Evolutionary conservation across 2,888 invertebrate genomes (phyloP).

Genomic region (Agriopis aurantiaria): DNA sequence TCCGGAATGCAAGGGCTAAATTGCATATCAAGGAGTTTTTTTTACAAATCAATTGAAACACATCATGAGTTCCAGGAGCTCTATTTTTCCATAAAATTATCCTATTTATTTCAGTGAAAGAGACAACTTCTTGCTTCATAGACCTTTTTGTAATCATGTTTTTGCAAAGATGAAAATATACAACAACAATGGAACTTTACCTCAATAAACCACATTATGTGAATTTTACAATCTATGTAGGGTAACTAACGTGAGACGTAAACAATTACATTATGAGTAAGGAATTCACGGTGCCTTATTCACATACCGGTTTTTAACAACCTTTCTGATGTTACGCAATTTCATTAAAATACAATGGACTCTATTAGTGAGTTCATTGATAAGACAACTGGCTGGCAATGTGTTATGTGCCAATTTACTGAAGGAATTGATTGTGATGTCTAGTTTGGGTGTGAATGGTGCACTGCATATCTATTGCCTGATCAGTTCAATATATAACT

Average conservation of each 20-base stretch:
- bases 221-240: constrained; percentile 7
- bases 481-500: constrained; percentile 2
- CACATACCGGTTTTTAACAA: constrained; percentile 34
- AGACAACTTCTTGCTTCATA: too few relatives aligned
- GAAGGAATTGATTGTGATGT: constrained; percentile 27
- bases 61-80: too few relatives aligned
- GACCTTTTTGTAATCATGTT: background rate
- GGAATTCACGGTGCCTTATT: constrained; percentile 14
- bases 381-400: constrained; percentile 26
- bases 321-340: constrained; percentile 41
- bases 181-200: background rate
- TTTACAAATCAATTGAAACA: too few relatives aligned
- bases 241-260: constrained; percentile 12
- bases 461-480: constrained; percentile 10
- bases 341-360: constrained; percentile 38
- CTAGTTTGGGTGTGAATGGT: background rate
- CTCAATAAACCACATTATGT: background rate
- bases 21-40: too few relatives aligned
- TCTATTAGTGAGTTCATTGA: constrained; percentile 26
- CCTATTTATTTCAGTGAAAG: too few relatives aligned
- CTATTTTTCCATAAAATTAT: too few relatives aligned
- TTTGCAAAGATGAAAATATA: background rate
- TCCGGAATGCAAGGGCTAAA: too few relatives aligned
- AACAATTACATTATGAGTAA: constrained; percentile 12
- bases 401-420: constrained; percentile 37